These are phyloP conservation scores for Echinarachnius parma DNA, from an alignment of 53 echinoderm and acorn worm genomes.

Conservation along the genomic window DNA sequence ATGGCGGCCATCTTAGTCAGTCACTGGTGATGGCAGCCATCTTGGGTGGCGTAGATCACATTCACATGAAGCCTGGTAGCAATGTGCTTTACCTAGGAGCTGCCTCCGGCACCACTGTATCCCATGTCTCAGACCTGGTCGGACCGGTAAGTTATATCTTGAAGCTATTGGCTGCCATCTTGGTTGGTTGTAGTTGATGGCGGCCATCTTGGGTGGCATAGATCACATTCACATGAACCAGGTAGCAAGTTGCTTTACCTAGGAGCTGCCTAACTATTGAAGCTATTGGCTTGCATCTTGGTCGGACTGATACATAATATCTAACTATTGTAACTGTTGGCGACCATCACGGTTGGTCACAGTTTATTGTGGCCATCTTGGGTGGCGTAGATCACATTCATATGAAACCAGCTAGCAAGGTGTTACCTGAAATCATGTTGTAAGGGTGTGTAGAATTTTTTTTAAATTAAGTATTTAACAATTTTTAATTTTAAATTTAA, in stretches of 20 bases:
- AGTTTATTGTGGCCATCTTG: conserved; percentile 89
- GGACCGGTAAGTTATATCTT: conserved; percentile 93
- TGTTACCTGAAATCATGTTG: too few relatives aligned
- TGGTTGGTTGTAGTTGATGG: too few relatives aligned
- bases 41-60: conserved; percentile 91
- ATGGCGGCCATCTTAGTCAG: too few relatives aligned
- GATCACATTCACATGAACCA: conserved; percentile 86
- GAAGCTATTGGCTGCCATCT: too few relatives aligned
- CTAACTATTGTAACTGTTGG: too few relatives aligned
- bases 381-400: conserved; percentile 93
- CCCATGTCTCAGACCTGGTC: conserved; percentile 96
- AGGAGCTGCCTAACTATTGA: conserved; percentile 90
- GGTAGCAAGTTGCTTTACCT: conserved; percentile 86
- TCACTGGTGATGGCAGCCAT: conserved; percentile 92
- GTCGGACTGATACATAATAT: conserved; percentile 90
- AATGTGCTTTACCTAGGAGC: conserved; percentile 93
- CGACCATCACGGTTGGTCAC: too few relatives aligned
- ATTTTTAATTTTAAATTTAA: too few relatives aligned
- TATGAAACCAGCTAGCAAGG: conserved; percentile 78
- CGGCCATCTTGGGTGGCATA: conserved; percentile 93
- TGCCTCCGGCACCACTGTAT: conserved; percentile 94
- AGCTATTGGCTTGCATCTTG: conserved; percentile 85
- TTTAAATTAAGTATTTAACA: too few relatives aligned
- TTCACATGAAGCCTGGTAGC: conserved; percentile 74
- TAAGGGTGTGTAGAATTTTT: too few relatives aligned